These are phyloP conservation scores for Phalloptychus januarius DNA, from an alignment of 2,797 vertebrate genomes.

Conservation along the genomic window DNA sequence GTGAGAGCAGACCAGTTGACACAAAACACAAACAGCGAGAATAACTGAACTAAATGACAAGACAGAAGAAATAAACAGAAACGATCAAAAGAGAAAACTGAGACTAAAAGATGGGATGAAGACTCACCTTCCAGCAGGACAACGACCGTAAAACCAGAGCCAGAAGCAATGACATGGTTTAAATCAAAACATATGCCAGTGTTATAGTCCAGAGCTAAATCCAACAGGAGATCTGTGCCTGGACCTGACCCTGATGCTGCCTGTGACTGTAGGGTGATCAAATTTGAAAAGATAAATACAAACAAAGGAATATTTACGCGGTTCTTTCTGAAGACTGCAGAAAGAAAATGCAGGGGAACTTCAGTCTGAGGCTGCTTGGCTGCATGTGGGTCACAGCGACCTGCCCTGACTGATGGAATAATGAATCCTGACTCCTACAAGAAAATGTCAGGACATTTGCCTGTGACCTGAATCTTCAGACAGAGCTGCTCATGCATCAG, in stretches of 20 bases:
- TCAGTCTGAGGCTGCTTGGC: too few relatives aligned
- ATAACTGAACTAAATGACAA: too few relatives aligned
- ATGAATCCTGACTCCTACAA: neutral
- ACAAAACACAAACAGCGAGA: too few relatives aligned
- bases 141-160: neutral
- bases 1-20: too few relatives aligned
- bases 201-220: neutral
- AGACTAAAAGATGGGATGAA: too few relatives aligned
- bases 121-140: too few relatives aligned
- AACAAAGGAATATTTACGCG: neutral
- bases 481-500: neutral
- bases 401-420: neutral
- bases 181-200: neutral
- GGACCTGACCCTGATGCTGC: neutral
- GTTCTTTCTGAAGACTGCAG: neutral
- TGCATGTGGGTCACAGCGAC: neutral
- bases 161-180: neutral
- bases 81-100: too few relatives aligned
- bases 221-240: neutral
- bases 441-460: slow-evolving; percentile 10
- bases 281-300: neutral
- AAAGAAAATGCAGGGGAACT: neutral
- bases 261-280: neutral
- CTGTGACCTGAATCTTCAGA: slow-evolving; percentile 7
- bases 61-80: too few relatives aligned